Base-by-base conservation (phyloP, 2,113 vertebrate species). In the Hemiprocne comata region DNA sequence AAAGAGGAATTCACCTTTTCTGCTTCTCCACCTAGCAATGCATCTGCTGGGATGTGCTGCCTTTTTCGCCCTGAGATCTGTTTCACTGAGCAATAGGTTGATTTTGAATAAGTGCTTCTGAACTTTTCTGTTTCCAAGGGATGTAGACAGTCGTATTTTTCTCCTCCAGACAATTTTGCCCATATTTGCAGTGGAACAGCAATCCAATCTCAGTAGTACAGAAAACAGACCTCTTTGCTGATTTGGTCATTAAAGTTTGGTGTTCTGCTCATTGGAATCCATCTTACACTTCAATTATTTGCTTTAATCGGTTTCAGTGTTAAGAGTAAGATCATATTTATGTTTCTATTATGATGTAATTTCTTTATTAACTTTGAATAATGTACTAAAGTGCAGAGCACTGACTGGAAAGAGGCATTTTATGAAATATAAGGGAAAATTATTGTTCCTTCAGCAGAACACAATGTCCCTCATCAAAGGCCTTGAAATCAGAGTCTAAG, bases 311-410 rank as follows among this genome's bases (percentile, higher is more conserved):
- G 33, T 67, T 91, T 66, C 87, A 73, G 33, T 42, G 10, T 57
- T 81, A 77, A 74, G 6, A 86, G 53, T 19, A 64, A 77, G 80
- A 64, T 46, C 16, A 51, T 60, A 77, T 90, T 91, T 95, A 64
- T 74, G 87, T 80, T 91, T 93, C 74, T 82, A 70, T 93, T 91
- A 73, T 3, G 7, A 55, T 85, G 33, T 62, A 85, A 95, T 93
- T 83, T 93, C 85, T 89, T 93, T 91, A 90, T 91, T 94, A 93
- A 88, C 50, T 75, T 83, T 85, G 67, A 93, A 62, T 91, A 91
- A 91, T 48, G 71, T 17, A 57, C 71, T n/a, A 13, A 94, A 85
- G 67, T 65, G 50, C 36, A 88, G 36, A 76, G 62, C 50, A 79
- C 50, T 69, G 85, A 57, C 58, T 73, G 40, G 70, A 33, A 91